Base-by-base conservation (phyloP, 2,113 vertebrate species). In the Hiodon tergisus region DNA sequence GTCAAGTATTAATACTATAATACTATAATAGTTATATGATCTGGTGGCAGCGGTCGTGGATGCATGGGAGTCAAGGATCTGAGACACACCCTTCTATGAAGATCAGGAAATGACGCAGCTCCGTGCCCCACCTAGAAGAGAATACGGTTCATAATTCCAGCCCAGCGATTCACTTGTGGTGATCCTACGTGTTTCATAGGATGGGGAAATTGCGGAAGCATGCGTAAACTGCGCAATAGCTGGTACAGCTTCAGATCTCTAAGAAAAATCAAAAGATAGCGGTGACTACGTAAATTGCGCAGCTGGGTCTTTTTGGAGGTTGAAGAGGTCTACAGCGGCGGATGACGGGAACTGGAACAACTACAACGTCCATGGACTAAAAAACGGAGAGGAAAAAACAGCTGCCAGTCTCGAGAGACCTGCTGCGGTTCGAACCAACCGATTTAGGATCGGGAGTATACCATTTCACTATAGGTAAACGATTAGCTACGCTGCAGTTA, bases 371-470 rank as follows among this genome's bases (percentile, higher is more conserved):
- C 72, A 74, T 79, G 81, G 78, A 54, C 51, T 52, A 63, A 80
- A 80, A 79, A 78, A 59, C 85, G 81, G 83, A 47, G 9, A 4
- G 13, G 57, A 50, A 50, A 58, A 71, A 69, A 76, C 67, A 66
- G 59, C 79, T 71, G 52, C 82, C 82, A 70, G 75, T 72, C 81
- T 73, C 76, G 80, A 74, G 77, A 74, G 78, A 79, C 82, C 80
- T 63, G 83, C 81, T 77, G 67, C 79, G 69, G 78, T 67, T 47
- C 8, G 47, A 13, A 50, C 5, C 54, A 47, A 14, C 13, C 17
- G n/a, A 78, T 66, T 8, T 73, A 62, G 75, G 51, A 76, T 79
- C 81, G 86, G 85, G 81, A 86, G 81, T 80, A 73, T 80, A 83
- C 83, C 80, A 6, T 60, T 60, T 48, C 31, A 31, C 11, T 14